A percentile compares a stretch with the other conserved stretches of the same genome.
Conservation (phyloP, 2,113 vertebrate genomes). For the Monarcha castaneiventris region DNA sequence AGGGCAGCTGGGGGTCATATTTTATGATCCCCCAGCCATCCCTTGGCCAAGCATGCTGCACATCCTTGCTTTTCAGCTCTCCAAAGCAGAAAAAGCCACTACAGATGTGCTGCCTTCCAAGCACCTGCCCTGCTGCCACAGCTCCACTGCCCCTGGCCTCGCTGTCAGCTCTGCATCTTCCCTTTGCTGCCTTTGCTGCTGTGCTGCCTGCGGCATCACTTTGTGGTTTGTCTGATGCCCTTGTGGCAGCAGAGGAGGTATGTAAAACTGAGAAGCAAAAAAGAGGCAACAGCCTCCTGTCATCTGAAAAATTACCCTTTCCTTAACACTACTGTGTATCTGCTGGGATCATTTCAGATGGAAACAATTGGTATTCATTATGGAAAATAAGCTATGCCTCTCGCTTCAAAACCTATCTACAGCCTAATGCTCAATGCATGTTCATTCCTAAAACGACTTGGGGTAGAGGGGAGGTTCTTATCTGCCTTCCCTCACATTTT, state of each 20-base stretch:
- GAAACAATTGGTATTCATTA: accelerated
- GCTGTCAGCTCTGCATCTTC: not conserved
- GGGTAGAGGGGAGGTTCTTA: not conserved
- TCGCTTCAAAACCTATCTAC: not conserved
- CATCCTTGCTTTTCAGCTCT: not conserved
- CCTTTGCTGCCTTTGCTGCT: not conserved
- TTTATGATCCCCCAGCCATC: not conserved
- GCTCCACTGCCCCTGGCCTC: accelerated
- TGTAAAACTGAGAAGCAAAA: not conserved
- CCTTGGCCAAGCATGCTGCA: not conserved
- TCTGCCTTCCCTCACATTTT: not conserved
- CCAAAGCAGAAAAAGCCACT: not conserved
- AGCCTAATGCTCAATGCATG: not conserved
- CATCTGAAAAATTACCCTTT: not conserved
- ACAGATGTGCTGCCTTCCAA: not conserved
- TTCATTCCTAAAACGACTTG: not conserved
- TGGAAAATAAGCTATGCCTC: not conserved
- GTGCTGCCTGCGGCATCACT: not conserved
- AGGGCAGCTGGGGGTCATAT: not conserved
- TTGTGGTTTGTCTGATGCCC: not conserved
- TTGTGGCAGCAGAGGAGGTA: not conserved
- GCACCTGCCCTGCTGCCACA: not conserved
- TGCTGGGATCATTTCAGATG: not conserved
- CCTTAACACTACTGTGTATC: not conserved
- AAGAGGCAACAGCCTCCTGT: not conserved